Base-by-base conservation (phyloP, 2,113 vertebrate genomes). In the Crotalus viridis region DNA sequence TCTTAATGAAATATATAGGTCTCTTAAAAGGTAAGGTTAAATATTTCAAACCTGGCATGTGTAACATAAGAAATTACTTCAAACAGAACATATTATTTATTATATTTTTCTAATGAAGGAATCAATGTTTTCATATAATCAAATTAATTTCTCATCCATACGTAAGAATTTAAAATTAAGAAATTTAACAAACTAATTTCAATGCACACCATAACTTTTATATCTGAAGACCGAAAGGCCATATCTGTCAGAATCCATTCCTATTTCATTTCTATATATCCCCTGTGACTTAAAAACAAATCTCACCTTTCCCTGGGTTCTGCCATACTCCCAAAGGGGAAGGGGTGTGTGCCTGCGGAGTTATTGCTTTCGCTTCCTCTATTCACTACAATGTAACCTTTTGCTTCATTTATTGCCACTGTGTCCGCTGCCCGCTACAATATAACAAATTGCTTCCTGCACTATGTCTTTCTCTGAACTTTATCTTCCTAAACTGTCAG, bases 21-120 rank as follows among this genome's bases (percentile, higher is more conserved):
- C 97, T 98, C 97, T 98, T 97, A 98, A 99, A 98, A 99, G 98
- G 98, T 99, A 99, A 98, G 98, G 97, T 96, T 94, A 96, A 97
- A 97, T 96, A 97, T 96, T 95, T 94, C 96, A 94, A 98, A 97
- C 96, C 94, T 97, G 96, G 97, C 97, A 57, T 99, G 98, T 96
- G 97, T 97, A 97, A 94, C 94, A 48, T 97, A 98, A 97, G 96
- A 97, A 97, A 96, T 95, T 95, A 97, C 96, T 97, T 95, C 93
- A 97, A 97, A 96, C 96, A 92, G 94, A 97, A 94, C 92, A 94
- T 94, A 54, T 33, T 94, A 56, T 87, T 95, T 91, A 93, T 93
- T 94, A 92, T 96, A 96, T 96, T 95, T 97, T 97, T 95, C 95
- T 96, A 95, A 94, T 96, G 96, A 96, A 97, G 96, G 96, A 98